Conservation (phyloP, 2,113 vertebrate species). For the Sorex araneus region DNA sequence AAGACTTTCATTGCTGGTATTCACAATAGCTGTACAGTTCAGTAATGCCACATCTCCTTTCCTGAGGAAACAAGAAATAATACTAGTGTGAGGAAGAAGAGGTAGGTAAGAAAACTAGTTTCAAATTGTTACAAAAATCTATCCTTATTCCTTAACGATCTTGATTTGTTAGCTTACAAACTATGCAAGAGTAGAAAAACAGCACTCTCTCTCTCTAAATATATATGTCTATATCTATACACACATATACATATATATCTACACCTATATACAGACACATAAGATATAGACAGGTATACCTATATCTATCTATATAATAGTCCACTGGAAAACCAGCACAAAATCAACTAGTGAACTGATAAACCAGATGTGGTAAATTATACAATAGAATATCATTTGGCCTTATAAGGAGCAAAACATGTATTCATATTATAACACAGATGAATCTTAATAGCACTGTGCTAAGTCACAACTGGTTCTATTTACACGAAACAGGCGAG, state of each 20-base stretch:
- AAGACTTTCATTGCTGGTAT: conserved; percentile 97
- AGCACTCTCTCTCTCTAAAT: background rate
- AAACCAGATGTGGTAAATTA: background rate
- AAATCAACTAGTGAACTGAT: background rate
- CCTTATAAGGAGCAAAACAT: background rate
- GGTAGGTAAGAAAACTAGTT: background rate
- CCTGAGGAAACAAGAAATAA: conserved; percentile 86
- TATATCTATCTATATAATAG: too few species aligned
- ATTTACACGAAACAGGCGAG: background rate
- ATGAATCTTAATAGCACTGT: background rate
- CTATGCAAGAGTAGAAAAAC: background rate
- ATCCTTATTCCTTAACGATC: background rate
- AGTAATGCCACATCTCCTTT: conserved; percentile 94
- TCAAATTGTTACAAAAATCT: conserved; percentile 47
- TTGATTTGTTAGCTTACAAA: background rate
- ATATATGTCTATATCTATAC: too few species aligned
- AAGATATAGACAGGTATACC: too few species aligned
- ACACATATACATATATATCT: too few species aligned
- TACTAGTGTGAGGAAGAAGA: background rate
- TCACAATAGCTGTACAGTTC: conserved; percentile 97
- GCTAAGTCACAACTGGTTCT: background rate
- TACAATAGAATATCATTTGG: background rate
- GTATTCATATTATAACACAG: background rate
- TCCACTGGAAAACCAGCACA: background rate
- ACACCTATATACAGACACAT: too few species aligned